Conservation (phyloP, 2,888 invertebrate genomes). For the Watsonalla binaria region DNA sequence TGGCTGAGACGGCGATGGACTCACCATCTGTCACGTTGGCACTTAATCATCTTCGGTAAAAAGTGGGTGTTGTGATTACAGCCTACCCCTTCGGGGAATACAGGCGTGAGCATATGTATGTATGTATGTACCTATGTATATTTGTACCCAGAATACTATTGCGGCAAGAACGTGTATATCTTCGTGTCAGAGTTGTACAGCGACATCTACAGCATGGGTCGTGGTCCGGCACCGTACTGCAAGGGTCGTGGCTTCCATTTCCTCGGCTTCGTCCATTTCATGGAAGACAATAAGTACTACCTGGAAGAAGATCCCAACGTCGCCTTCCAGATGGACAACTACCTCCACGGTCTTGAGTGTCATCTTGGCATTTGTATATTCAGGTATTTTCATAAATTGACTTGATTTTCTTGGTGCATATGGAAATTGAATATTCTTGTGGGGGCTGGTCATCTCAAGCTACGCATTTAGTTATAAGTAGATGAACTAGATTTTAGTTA, state of each 20-base stretch:
- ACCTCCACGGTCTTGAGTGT: slow-evolving; percentile 64
- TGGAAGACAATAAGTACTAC: slow-evolving; percentile 59
- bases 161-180: slow-evolving; percentile 65
- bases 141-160: slow-evolving; percentile 54
- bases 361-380: slow-evolving; percentile 61
- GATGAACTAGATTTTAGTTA: too few relatives aligned
- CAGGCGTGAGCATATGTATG: too few relatives aligned
- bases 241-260: slow-evolving; percentile 59
- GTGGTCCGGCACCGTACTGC: slow-evolving; percentile 55
- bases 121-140: too few relatives aligned
- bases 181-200: slow-evolving; percentile 66
- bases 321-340: slow-evolving; percentile 62
- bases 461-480: too few relatives aligned
- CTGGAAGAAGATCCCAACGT: slow-evolving; percentile 62
- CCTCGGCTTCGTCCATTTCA: slow-evolving; percentile 61
- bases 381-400: slow-evolving; percentile 34
- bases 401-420: not conserved
- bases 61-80: too few relatives aligned
- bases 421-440: not conserved
- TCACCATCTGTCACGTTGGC: too few relatives aligned
- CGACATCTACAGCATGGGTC: slow-evolving; percentile 66
- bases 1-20: too few relatives aligned
- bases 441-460: too few relatives aligned
- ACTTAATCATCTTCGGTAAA: too few relatives aligned
- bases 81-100: too few relatives aligned